A percentile compares a stretch with the other conserved stretches of the same genome.
phyloP scores from a whole-genome alignment of 2,888 invertebrate genomes.

The Nephrotoma guestfalica region DNA sequence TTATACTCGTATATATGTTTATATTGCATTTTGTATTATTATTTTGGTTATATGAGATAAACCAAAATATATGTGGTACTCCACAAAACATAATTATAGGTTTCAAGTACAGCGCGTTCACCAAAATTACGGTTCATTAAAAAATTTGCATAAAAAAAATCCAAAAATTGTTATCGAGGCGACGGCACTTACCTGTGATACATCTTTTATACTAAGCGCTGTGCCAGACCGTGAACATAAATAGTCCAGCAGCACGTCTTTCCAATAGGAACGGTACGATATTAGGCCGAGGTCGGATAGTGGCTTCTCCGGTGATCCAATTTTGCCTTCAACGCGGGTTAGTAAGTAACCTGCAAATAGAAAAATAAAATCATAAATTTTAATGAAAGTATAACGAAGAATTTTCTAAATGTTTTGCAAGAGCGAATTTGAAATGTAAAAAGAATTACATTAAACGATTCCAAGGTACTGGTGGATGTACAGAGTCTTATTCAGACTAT shows the following conservation, averaged over 20 bases:
- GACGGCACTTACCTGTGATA: conserved; percentile 34
- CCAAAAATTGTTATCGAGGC: background rate
- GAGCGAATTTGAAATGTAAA: no score
- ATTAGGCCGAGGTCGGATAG: conserved; percentile 93
- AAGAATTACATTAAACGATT: no score
- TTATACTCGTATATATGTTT: no score
- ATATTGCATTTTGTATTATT: no score
- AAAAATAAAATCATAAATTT: background rate
- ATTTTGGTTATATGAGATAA: background rate
- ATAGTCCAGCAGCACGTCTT: conserved; percentile 84
- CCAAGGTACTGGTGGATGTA: no score
- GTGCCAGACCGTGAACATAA: conserved; percentile 79
- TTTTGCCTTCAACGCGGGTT: conserved; percentile 90
- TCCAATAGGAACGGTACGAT: conserved; percentile 98
- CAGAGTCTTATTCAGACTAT: no score
- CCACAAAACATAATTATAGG: background rate
- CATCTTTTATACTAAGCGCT: conserved; percentile 81
- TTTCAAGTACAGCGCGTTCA: background rate
- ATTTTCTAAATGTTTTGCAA: no score
- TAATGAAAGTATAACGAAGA: no score
- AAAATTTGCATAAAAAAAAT: background rate
- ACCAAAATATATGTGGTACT: background rate
- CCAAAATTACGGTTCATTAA: background rate
- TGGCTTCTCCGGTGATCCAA: conserved; percentile 98
- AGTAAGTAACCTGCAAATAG: conserved; percentile 71